Evolutionary conservation across 2,797 vertebrate species (phyloP), one percentile per base, ranked within the genome.

Genomic region (Dryobates pubescens): DNA sequence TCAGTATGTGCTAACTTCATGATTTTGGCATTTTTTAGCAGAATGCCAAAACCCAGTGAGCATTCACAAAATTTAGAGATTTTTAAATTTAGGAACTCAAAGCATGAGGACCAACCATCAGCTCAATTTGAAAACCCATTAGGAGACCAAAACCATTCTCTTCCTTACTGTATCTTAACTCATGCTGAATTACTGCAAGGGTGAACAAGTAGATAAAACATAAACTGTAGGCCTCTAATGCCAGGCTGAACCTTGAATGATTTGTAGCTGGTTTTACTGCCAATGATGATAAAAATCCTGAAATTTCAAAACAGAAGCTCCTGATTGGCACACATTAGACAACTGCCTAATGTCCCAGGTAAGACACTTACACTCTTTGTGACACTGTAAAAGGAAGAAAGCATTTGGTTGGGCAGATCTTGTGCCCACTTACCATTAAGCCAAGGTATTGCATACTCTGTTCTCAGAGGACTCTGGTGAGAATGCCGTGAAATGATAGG

Each of bases 391-490:
- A 68, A 86, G 12, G 30, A 62, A 16, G 36, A 56, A 2, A 13
- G 22, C 22, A 43, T 22, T 54, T 58, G 11, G 26, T 34, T 34
- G 9, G 3, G n/a, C 7, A 27, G 32, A 17, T 58, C 30, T 47
- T 32, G 41, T 10, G 24, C 17, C n/a, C 36, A 96, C 98, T 98
- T 97, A 99, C 99, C 99, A 41, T 99, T 99, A 82, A 99, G 98
- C 99, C 99, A 99, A n/a, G 99, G 99, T 29, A 99, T 99, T 13
- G 99, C 98, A 86, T 99, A 99, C 82, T 99, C 99, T 0, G 99
- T 99, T 91, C 99, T 98, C 95, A 99, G 96, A 45, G 98, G 98
- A 77, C 98, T 98, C 87, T 98, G 98, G 34, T 98, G 97, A 24
- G 98, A 99, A 90, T 98, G 98, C 92, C 98, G 98, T 92, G 98